phyloP scores from a whole-genome alignment of 2,113 vertebrate genomes.

The Thunnus maccoyii region DNA sequence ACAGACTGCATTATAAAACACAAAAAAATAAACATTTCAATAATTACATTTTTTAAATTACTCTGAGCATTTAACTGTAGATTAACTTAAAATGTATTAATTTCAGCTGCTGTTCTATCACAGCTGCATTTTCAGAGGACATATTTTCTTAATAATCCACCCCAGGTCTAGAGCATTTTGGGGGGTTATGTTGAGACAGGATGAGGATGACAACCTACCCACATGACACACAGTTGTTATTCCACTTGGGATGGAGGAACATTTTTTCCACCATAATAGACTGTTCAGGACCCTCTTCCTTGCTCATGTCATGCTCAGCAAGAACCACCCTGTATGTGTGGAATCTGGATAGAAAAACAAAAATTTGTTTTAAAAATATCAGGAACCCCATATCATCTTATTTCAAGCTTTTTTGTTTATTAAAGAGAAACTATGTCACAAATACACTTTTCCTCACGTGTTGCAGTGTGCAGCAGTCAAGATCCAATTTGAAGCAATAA shows the following conservation, averaged over 20 bases:
- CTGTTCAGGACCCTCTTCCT: constrained; percentile 76
- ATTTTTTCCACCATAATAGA: constrained; percentile 73
- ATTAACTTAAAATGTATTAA: not conserved
- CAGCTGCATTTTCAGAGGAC: not conserved
- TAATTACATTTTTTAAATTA: not conserved
- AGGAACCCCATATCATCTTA: not conserved
- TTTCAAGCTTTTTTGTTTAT: not conserved
- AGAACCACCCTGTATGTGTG: constrained; percentile 78
- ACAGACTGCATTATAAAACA: not conserved
- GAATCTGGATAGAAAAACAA: constrained; percentile 59
- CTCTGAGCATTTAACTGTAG: too few relatives aligned
- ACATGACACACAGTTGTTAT: constrained; percentile 75
- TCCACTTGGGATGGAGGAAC: constrained; percentile 78
- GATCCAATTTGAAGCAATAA: constrained; percentile 78
- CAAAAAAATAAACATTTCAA: not conserved
- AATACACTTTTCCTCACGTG: constrained; percentile 48
- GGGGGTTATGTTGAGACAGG: not conserved
- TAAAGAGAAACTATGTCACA: not conserved
- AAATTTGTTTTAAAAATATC: not conserved
- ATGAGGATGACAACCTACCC: constrained; percentile 51
- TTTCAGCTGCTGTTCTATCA: constrained; percentile 37
- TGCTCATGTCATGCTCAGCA: constrained; percentile 72
- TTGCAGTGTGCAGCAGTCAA: constrained; percentile 81
- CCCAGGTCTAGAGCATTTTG: not conserved
- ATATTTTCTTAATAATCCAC: constrained; percentile 2